phyloP scores from a whole-genome alignment of 2,797 vertebrate genomes.

The Takifugu rubripes region DNA sequence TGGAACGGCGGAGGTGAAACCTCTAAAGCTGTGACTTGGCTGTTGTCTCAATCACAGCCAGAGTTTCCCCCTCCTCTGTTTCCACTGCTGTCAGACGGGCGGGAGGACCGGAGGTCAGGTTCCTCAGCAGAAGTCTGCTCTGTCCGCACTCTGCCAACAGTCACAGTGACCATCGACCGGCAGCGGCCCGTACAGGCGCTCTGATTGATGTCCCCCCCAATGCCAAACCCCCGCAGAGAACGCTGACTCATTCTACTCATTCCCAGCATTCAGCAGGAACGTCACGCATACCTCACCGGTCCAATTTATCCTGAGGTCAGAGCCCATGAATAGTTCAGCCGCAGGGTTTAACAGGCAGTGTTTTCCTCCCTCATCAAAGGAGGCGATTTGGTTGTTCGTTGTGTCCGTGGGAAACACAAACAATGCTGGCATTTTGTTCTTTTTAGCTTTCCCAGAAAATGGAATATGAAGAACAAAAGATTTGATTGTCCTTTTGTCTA shows the following conservation, averaged over 20 bases:
- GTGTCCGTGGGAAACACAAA: too few relatives aligned
- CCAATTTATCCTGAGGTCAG: conserved; percentile 47
- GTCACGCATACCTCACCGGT: conserved; percentile 26
- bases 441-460: neutral
- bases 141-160: conserved; percentile 15
- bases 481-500: conserved; percentile 11
- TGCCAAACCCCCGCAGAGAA: conserved; percentile 39
- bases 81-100: neutral
- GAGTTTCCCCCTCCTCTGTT: neutral
- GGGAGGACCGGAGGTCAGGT: conserved; percentile 25
- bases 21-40: too few relatives aligned
- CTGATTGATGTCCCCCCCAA: conserved; percentile 54
- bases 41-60: too few relatives aligned
- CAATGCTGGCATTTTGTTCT: conserved; percentile 35
- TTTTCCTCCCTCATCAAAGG: neutral
- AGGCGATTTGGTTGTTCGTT: neutral
- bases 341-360: neutral
- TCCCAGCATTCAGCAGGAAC: conserved; percentile 48
- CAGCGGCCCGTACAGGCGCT: conserved; percentile 5
- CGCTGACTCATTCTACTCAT: conserved; percentile 65
- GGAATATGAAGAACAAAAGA: too few relatives aligned
- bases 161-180: conserved; percentile 31
- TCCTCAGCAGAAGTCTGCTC: conserved; percentile 33
- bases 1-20: too few relatives aligned
- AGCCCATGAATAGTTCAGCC: conserved; percentile 33